phyloP scores from a whole-genome alignment of 2,888 invertebrate genomes.

The Dynastes maya region DNA sequence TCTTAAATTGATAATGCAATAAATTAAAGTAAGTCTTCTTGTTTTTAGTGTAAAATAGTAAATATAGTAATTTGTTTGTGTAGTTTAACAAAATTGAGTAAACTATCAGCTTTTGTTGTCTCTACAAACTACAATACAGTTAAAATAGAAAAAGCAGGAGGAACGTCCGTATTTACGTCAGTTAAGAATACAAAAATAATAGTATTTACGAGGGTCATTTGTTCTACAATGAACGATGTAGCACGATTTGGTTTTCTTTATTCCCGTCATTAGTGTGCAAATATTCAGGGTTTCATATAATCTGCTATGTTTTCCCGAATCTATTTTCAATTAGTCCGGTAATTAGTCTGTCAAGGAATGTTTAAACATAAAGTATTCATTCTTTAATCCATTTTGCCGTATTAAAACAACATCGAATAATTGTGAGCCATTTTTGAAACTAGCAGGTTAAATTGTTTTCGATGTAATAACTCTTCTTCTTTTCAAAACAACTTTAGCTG shows the following conservation, averaged over 20 bases:
- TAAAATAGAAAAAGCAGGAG: neutral
- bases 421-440: too few species aligned
- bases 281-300: neutral
- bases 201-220: neutral
- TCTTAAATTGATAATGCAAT: neutral
- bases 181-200: neutral
- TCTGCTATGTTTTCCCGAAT: neutral
- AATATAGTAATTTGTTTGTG: too few species aligned
- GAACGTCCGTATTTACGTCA: constrained; percentile 14
- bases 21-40: neutral
- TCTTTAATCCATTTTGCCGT: too few species aligned
- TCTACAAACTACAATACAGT: neutral
- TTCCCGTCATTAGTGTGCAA: neutral
- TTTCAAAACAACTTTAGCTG: too few species aligned
- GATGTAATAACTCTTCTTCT: too few species aligned
- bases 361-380: too few species aligned
- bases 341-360: too few species aligned
- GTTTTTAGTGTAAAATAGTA: neutral
- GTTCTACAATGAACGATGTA: constrained; percentile 3
- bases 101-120: too few species aligned
- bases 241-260: neutral
- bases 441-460: too few species aligned
- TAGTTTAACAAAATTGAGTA: too few species aligned
- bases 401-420: too few species aligned
- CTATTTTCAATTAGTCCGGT: neutral